Evolutionary conservation across 1,140 invertebrate species (phyloP).

Genomic region (Bombus breviceps): DNA sequence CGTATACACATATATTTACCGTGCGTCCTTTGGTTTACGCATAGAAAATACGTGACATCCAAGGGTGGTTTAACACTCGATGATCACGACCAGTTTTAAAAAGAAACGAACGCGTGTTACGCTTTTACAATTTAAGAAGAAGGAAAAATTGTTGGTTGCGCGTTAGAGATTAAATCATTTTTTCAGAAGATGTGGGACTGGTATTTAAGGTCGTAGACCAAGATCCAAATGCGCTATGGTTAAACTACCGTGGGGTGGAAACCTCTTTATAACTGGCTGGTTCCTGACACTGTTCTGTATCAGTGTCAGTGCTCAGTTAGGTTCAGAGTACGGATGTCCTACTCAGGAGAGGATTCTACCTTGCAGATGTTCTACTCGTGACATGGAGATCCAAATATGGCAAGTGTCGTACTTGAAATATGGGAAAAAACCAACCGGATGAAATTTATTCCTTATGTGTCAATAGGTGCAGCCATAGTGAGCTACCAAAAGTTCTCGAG

Average conservation of each 20-base stretch:
- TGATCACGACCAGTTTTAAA: not conserved
- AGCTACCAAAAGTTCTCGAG: conserved; percentile 88
- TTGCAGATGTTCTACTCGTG: conserved; percentile 86
- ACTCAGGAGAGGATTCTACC: conserved; percentile 86
- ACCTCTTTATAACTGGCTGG: conserved; percentile 66
- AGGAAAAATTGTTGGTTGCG: too few relatives aligned
- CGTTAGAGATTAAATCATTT: not conserved
- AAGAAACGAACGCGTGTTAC: not conserved
- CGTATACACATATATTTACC: conserved; percentile 11
- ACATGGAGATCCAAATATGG: conserved; percentile 88
- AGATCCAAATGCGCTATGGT: conserved; percentile 79
- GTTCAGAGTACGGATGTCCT: conserved; percentile 84
- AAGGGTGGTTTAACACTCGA: conserved; percentile 37
- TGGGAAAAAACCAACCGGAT: too few relatives aligned
- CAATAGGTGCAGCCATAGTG: conserved; percentile 92
- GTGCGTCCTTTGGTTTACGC: conserved; percentile 10
- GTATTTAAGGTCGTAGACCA: conserved; percentile 48
- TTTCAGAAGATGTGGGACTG: conserved; percentile 59
- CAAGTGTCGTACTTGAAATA: conserved; percentile 71
- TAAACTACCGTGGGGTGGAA: conserved; percentile 76
- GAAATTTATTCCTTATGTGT: not conserved
- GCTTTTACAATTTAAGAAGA: not conserved
- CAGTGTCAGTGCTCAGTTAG: conserved; percentile 62
- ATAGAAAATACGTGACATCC: conserved; percentile 28
- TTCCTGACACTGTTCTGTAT: conserved; percentile 66